phyloP scores from a whole-genome alignment of 2,888 invertebrate genomes.

The Pharmacophagus antenor region DNA sequence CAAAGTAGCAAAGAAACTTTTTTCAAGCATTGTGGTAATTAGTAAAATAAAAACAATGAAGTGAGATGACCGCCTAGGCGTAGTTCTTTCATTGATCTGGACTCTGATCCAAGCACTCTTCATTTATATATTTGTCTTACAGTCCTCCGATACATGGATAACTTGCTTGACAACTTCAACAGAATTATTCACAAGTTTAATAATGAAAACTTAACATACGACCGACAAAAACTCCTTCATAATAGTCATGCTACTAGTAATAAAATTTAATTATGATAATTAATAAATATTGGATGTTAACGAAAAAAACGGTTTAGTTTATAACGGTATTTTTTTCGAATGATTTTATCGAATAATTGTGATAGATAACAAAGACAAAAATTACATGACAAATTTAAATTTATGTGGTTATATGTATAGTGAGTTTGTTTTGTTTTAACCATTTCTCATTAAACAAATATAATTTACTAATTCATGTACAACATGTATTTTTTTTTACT shows the following conservation, averaged over 20 bases:
- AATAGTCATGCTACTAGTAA: not conserved
- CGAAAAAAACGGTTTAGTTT: too few relatives aligned
- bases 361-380: too few relatives aligned
- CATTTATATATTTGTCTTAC: conserved; percentile 15
- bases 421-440: too few relatives aligned
- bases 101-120: not conserved
- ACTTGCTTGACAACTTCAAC: conserved; percentile 16
- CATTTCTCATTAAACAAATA: too few relatives aligned
- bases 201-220: not conserved
- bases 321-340: too few relatives aligned
- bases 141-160: not conserved
- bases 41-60: not conserved
- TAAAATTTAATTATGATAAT: not conserved
- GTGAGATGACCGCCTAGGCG: conserved; percentile 5
- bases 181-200: not conserved
- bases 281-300: too few relatives aligned
- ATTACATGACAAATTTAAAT: too few relatives aligned
- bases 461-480: too few relatives aligned
- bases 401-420: too few relatives aligned
- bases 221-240: not conserved
- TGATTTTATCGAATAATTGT: too few relatives aligned
- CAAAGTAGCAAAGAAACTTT: conserved; percentile 3
- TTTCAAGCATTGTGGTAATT: conserved; percentile 12
- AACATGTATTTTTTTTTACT: too few relatives aligned
- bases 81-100: not conserved